Conservation (phyloP, 2,113 vertebrate genomes). For the Pteropus alecto region DNA sequence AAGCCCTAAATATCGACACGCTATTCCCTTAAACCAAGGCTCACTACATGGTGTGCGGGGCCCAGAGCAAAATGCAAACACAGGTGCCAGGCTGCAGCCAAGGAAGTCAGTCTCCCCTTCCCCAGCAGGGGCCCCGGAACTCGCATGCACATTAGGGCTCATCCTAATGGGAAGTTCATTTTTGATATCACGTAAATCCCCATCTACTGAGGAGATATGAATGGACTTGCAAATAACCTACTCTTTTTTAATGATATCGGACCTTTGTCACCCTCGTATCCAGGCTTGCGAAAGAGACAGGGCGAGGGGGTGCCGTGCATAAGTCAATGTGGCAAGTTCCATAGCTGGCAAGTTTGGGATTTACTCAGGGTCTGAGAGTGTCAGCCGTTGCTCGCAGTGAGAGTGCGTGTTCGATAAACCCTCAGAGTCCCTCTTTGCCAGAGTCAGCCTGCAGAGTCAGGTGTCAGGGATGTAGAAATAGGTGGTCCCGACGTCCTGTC, state of each 20-base stretch:
- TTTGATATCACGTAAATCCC: background rate
- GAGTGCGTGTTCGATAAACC: constrained; percentile 75
- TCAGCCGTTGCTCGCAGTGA: constrained; percentile 66
- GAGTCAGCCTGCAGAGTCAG: constrained; percentile 73
- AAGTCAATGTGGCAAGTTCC: constrained; percentile 52
- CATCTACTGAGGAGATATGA: background rate
- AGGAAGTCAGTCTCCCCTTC: too few relatives aligned
- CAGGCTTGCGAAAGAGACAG: background rate
- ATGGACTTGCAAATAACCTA: background rate
- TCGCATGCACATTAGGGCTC: constrained; percentile 62
- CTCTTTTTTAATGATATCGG: background rate
- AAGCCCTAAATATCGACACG: background rate
- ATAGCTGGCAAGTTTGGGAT: constrained; percentile 63
- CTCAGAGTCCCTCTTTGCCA: constrained; percentile 69
- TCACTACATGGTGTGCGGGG: too few relatives aligned
- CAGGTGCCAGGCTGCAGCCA: background rate
- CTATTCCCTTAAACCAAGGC: background rate
- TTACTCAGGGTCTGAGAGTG: constrained; percentile 67
- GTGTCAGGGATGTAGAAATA: constrained; percentile 81
- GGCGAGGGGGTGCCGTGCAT: accelerated
- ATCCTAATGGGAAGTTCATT: constrained; percentile 67
- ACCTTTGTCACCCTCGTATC: background rate
- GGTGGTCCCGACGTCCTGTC: constrained; percentile 81
- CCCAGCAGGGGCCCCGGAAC: background rate
- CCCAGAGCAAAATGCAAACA: background rate